Base-by-base conservation (phyloP, 2,113 vertebrate genomes). In the Urocolius indicus region DNA sequence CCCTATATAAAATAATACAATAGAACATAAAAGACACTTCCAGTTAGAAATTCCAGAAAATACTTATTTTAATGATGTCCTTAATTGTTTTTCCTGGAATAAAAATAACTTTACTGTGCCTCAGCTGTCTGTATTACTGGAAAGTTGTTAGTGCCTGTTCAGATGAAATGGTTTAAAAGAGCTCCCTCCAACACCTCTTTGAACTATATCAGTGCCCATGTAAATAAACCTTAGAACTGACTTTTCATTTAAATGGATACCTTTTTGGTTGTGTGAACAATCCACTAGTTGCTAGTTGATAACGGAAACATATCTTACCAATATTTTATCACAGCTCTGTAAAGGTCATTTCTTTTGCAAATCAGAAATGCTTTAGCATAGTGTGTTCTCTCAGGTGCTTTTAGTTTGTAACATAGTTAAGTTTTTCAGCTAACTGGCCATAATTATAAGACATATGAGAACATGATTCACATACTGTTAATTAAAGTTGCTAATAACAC, bases 401-500 rank as follows among this genome's bases (percentile, higher is more conserved):
- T 80, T 87, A 78, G 62, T 83, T 72, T 83, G 76, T 62, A 80
- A 48, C 0, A 2, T 9, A 66, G 49, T 57, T 77, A 75, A 87
- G 38, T 45, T 38, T 92, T 90, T 87, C 86, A 81, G 9, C 52
- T 69, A 91, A 69, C 81, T 79, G 78, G 38, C 79, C 66, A 63
- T 75, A 89, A 84, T 87, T 68, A 92, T 58, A 93, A 71, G 36
- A 74, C 30, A 61, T 54, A 38, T 13, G 58, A 92, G 27, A 75
- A 79, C 75, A 45, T 48, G 80, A 84, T 83, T 94, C 87, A 84
- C 52, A 27, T 69, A 11, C 57, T 78, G 41, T 68, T 96, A 96
- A 96, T 95, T 93, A 92, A 94, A 76, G 14, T 67, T 94, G n/a
- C 45, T 95, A 86, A 73, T 58, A 91, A 86, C 72, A 89, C 34